phyloP scores from a whole-genome alignment of 2,113 vertebrate species.

The Fukomys damarensis region DNA sequence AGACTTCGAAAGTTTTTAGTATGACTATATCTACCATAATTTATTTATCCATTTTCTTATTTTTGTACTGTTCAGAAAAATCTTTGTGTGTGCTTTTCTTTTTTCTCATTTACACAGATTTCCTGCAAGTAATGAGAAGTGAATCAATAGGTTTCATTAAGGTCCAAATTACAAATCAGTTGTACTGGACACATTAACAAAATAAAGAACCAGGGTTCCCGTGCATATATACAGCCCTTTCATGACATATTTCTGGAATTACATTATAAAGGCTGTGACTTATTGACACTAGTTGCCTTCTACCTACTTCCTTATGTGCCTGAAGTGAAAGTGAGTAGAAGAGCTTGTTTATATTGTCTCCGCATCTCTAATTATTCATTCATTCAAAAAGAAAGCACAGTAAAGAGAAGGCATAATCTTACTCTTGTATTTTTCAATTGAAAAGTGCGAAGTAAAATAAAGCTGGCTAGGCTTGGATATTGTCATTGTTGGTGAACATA shows the following conservation, averaged over 20 bases:
- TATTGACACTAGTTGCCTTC: not conserved
- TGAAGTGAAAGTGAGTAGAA: not conserved
- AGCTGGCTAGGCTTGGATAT: not conserved
- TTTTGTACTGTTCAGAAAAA: slow-evolving; percentile 49
- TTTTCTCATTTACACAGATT: not conserved
- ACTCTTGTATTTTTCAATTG: not conserved
- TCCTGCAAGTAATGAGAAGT: not conserved
- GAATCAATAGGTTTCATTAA: slow-evolving; percentile 15
- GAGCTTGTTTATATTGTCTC: slow-evolving; percentile 33
- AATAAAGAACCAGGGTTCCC: not conserved
- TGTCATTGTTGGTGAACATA: slow-evolving; percentile 22
- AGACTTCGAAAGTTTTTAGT: slow-evolving; percentile 17
- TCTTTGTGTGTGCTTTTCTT: not conserved
- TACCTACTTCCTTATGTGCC: not conserved
- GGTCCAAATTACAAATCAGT: not conserved
- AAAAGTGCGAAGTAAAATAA: slow-evolving; percentile 15
- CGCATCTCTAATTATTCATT: slow-evolving; percentile 28
- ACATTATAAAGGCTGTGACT: not conserved
- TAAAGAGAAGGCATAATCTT: not conserved
- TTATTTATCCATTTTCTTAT: not conserved
- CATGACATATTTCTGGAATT: slow-evolving; percentile 22
- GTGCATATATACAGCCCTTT: not conserved
- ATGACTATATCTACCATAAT: not conserved
- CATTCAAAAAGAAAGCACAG: not conserved
- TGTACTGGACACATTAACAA: slow-evolving; percentile 10